Conservation (phyloP, 2,888 invertebrate species). For the Sturmia bella region DNA sequence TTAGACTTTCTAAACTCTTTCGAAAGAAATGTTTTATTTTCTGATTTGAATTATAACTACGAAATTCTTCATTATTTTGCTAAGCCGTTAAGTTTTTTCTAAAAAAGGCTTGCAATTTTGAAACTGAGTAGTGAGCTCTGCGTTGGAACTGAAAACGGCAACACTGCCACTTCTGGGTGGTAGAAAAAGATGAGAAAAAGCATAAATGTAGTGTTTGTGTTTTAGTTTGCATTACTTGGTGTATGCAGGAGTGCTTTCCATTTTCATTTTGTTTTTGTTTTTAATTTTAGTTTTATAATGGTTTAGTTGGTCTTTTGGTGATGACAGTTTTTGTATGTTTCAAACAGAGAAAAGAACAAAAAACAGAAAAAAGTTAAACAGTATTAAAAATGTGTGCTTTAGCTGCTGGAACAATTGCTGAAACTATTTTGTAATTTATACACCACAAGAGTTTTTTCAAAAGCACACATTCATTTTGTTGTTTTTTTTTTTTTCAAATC, state of each 20-base stretch:
- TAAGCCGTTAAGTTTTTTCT: too few species aligned
- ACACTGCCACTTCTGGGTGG: too few species aligned
- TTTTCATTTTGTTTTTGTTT: slow-evolving; percentile 9
- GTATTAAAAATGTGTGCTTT: slow-evolving; percentile 15
- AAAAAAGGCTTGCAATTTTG: too few species aligned
- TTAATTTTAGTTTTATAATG: slow-evolving; percentile 39
- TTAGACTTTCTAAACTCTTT: too few species aligned
- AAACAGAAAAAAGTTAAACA: slow-evolving; percentile 22
- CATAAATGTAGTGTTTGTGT: slow-evolving; percentile 19
- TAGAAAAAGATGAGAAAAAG: background rate
- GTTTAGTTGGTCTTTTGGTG: slow-evolving; percentile 57
- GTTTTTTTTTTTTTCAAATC: slow-evolving; percentile 72
- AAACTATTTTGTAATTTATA: slow-evolving; percentile 52
- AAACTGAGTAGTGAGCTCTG: too few species aligned
- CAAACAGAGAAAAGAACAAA: slow-evolving; percentile 4
- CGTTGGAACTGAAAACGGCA: background rate
- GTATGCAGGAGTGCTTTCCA: slow-evolving; percentile 15
- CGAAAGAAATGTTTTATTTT: too few species aligned
- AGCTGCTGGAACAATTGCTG: slow-evolving; percentile 19
- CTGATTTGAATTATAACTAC: too few species aligned
- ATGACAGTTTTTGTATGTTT: slow-evolving; percentile 63
- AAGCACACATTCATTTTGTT: slow-evolving; percentile 26
- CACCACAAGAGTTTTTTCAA: slow-evolving; percentile 38
- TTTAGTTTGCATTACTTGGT: slow-evolving; percentile 42
- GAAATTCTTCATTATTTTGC: too few species aligned